These are phyloP conservation scores for Jordanella pulchra DNA, from an alignment of 2,797 vertebrate genomes.

Conservation along the genomic window DNA sequence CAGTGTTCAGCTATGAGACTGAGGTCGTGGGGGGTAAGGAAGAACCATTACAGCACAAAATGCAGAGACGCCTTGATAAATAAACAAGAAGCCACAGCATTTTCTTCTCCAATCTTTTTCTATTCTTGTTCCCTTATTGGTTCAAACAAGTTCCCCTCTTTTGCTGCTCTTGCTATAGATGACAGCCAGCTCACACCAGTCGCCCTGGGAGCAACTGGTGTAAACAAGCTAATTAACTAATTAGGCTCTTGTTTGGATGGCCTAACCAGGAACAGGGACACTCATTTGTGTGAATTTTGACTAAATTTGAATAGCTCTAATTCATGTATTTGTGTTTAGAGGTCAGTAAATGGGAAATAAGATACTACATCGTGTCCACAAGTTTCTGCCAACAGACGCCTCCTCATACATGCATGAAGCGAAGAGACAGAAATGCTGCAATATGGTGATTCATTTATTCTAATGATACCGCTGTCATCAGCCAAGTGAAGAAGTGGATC, in stretches of 20 bases:
- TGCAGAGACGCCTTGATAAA: slow-evolving; percentile 62
- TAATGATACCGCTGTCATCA: slow-evolving; percentile 72
- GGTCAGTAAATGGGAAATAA: slow-evolving; percentile 61
- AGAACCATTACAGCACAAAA: slow-evolving; percentile 45
- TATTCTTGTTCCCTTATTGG: slow-evolving; percentile 24
- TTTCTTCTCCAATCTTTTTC: slow-evolving; percentile 35
- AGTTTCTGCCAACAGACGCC: slow-evolving; percentile 57
- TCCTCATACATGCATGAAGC: slow-evolving; percentile 45
- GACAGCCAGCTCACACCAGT: slow-evolving; percentile 71
- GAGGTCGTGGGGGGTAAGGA: slow-evolving; percentile 50
- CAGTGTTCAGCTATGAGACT: slow-evolving; percentile 46
- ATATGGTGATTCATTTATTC: slow-evolving; percentile 73
- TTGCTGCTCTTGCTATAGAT: slow-evolving; percentile 62
- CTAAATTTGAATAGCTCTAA: slow-evolving; percentile 42
- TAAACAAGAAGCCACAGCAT: slow-evolving; percentile 38
- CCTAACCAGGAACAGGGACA: slow-evolving; percentile 78
- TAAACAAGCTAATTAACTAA: slow-evolving; percentile 83
- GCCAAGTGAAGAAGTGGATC: slow-evolving; percentile 57
- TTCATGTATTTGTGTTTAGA: slow-evolving; percentile 48
- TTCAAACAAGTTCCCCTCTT: slow-evolving; percentile 21
- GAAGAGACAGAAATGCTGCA: slow-evolving; percentile 44
- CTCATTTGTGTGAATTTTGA: slow-evolving; percentile 74
- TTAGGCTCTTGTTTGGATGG: slow-evolving; percentile 77
- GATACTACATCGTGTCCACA: slow-evolving; percentile 24
- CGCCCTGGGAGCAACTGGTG: slow-evolving; percentile 72